These are phyloP conservation scores for Pristionchus maxplancki DNA, from an alignment of 2,888 invertebrate genomes.

Conservation along the genomic window DNA sequence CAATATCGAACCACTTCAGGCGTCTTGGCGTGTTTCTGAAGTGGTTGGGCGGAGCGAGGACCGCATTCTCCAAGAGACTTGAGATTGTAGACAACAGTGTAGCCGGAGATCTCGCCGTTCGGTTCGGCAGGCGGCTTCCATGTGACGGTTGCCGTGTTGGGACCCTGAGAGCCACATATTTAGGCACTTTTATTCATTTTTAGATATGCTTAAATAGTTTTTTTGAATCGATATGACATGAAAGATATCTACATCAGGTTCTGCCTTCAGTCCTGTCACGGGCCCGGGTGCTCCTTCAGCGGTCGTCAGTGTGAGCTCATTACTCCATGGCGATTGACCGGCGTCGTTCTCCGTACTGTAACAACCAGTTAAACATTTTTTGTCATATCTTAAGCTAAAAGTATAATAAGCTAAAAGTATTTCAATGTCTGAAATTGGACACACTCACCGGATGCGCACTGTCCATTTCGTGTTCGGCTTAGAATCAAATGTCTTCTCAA, in stretches of 20 bases:
- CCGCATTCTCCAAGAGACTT: constrained; percentile 77
- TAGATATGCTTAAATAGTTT: too few relatives aligned
- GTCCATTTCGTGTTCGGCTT: constrained; percentile 76
- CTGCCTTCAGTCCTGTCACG: constrained; percentile 70
- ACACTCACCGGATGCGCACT: constrained; percentile 66
- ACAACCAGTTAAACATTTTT: neutral
- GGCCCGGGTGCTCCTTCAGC: constrained; percentile 75
- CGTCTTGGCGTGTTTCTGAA: constrained; percentile 67
- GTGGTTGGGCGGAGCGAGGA: constrained; percentile 71
- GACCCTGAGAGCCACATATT: constrained; percentile 61
- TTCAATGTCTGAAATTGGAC: neutral
- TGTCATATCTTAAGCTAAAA: neutral
- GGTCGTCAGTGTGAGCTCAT: constrained; percentile 72
- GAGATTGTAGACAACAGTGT: constrained; percentile 75
- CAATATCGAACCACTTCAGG: constrained; percentile 45
- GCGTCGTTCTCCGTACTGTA: constrained; percentile 74
- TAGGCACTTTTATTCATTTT: neutral
- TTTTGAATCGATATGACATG: too few relatives aligned
- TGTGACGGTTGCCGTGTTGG: constrained; percentile 65
- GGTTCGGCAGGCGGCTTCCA: constrained; percentile 75
- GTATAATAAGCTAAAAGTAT: neutral
- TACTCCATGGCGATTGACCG: constrained; percentile 75
- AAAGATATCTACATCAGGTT: constrained; percentile 27
- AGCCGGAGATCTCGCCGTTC: constrained; percentile 77
- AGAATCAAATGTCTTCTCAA: constrained; percentile 75